These are phyloP conservation scores for Fregetta grallaria DNA, from an alignment of 2,113 vertebrate genomes.

Conservation along the genomic window DNA sequence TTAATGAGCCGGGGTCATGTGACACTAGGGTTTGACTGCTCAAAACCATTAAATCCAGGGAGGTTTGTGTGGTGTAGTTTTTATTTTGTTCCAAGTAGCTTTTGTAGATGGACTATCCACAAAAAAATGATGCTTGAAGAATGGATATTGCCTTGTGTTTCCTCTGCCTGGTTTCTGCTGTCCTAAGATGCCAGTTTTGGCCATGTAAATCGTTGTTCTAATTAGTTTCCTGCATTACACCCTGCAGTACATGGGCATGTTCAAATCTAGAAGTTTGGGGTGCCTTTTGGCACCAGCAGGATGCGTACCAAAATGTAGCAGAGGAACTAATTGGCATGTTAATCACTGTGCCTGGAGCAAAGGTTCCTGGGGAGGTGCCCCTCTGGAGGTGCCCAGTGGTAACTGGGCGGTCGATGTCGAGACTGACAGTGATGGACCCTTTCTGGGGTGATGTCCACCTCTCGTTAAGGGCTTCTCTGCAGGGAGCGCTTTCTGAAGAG, in stretches of 20 bases:
- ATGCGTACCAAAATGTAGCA: neutral
- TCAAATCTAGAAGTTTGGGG: neutral
- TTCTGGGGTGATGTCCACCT: neutral
- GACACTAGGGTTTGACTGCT: too few species aligned
- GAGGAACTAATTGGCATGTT: neutral
- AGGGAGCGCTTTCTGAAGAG: neutral
- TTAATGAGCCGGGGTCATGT: neutral
- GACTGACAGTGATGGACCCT: neutral
- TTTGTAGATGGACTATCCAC: neutral
- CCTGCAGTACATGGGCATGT: too few species aligned
- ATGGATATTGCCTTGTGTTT: neutral
- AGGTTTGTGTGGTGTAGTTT: neutral
- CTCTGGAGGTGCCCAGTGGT: neutral
- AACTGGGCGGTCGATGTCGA: neutral
- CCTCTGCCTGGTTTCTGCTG: neutral
- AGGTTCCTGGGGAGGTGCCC: neutral
- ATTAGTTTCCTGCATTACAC: fast-evolving
- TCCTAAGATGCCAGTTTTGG: neutral
- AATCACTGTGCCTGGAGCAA: neutral
- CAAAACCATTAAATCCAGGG: neutral
- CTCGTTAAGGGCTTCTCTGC: neutral
- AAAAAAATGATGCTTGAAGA: neutral
- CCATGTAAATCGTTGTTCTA: neutral
- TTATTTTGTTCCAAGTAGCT: neutral
- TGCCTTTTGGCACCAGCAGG: neutral